Evolutionary conservation across 2,113 vertebrate species (phyloP), one percentile per base, ranked within the genome.

Genomic region (Callithrix jacchus): DNA sequence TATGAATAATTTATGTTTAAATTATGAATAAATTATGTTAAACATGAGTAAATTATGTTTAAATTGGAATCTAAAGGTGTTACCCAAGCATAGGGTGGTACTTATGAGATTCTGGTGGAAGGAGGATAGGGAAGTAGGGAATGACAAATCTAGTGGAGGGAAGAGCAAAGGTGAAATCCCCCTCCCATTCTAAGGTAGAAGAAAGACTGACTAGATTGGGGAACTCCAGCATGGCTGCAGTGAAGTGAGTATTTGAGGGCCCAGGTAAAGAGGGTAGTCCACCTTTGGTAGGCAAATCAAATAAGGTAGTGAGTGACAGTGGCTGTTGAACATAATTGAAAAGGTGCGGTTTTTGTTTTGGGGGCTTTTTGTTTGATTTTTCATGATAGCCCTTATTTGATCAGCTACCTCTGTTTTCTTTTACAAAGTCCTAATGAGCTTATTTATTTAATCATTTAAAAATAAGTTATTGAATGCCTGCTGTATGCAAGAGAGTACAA

Each of bases 41-140:
- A n/a, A n/a, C 7, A 11, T 16, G 9, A 89, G 45, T 10, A 92
- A 89, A 66, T 87, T 32, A 30, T 20, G 52, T 66, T 85, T 76
- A n/a, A 27, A 27, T 42, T 76, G 45, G 27, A 91, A 91, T 56
- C 49, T 94, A 56, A 68, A 74, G 30, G 2, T 58, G 40, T 73
- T 17, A 79, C 3, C 0, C 9, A 37, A 49, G 58, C 32, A 45
- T 2, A 66, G 9, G 71, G 21, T n/a, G 14, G 54, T 6, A 20
- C 58, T 27, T 1, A 82, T 49, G 12, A 2, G 16, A 8, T 84
- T 45, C 32, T 30, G 18, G 23, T 17, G 4, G 42, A 54, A 42
- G 42, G 14, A 42, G 10, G 13, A 18, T 11, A 66, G 16, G 3
- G 0, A 4, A 52, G 17, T 2, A 49, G 6, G 20, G 49, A 7